A percentile compares a stretch with the other conserved stretches of the same genome.
Conservation (phyloP, 2,797 vertebrate species). For the Coendou prehensilis region DNA sequence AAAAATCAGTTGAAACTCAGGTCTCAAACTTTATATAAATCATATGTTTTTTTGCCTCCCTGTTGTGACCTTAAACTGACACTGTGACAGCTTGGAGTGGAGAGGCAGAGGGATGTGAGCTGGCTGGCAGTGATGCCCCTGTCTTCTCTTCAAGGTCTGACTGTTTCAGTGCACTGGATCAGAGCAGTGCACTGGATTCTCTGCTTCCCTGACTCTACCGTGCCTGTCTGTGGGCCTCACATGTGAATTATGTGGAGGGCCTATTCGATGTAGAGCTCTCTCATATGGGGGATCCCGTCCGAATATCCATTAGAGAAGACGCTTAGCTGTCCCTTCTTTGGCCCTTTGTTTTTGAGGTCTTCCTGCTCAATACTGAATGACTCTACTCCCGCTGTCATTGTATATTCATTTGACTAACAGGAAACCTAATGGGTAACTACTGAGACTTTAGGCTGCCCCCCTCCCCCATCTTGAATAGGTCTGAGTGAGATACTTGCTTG, state of each 20-base stretch:
- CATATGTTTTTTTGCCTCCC: neutral
- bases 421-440: neutral
- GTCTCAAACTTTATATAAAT: neutral
- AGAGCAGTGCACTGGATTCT: neutral
- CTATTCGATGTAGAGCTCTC: neutral
- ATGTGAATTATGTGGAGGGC: neutral
- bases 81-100: neutral
- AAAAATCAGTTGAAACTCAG: neutral
- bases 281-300: neutral
- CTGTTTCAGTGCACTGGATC: neutral
- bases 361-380: neutral
- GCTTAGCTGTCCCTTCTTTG: fast-evolving
- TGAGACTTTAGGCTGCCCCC: neutral
- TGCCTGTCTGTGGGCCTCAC: neutral
- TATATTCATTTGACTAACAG: neutral
- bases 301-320: neutral
- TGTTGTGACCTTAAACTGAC: neutral
- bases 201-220: neutral
- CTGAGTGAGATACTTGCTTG: neutral
- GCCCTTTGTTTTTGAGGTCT: neutral
- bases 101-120: neutral
- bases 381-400: neutral
- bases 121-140: neutral
- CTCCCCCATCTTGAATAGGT: neutral
- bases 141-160: neutral